phyloP scores from a whole-genome alignment of 2,113 vertebrate species.

The Acrocephalus arundinaceus region DNA sequence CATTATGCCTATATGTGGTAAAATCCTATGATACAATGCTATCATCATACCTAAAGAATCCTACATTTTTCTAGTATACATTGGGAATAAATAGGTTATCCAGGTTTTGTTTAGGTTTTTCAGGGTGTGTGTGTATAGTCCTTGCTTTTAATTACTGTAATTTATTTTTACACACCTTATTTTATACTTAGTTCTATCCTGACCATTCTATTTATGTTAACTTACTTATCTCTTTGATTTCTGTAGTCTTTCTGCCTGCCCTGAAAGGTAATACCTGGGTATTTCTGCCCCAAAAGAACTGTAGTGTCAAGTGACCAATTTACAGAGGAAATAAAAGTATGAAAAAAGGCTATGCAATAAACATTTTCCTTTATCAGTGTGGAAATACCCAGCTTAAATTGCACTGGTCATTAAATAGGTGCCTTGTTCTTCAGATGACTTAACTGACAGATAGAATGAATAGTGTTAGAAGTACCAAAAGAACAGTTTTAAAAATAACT shows the following conservation, averaged over 20 bases:
- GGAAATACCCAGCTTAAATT: not conserved
- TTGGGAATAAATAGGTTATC: not conserved
- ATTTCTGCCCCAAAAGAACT: not conserved
- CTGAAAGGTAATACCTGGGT: not conserved
- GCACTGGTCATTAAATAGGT: not conserved
- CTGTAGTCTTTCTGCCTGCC: not conserved
- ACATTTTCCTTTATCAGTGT: not conserved
- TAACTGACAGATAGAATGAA: not conserved
- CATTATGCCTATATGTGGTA: not conserved
- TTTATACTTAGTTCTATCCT: not conserved
- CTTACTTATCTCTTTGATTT: not conserved
- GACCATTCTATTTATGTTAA: not conserved
- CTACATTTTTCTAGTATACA: not conserved
- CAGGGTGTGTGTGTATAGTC: not conserved
- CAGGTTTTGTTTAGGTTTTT: not conserved
- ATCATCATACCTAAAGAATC: not conserved
- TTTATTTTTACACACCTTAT: not conserved
- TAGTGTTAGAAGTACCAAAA: not conserved
- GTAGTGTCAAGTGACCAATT: not conserved
- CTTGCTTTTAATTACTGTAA: not conserved
- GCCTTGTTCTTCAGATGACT: not conserved
- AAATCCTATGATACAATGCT: not conserved
- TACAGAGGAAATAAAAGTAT: not conserved
- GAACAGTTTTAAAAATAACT: not conserved
- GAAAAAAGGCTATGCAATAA: not conserved